Base-by-base conservation (phyloP, 2,113 vertebrate species). In the Eleginops maclovinus region DNA sequence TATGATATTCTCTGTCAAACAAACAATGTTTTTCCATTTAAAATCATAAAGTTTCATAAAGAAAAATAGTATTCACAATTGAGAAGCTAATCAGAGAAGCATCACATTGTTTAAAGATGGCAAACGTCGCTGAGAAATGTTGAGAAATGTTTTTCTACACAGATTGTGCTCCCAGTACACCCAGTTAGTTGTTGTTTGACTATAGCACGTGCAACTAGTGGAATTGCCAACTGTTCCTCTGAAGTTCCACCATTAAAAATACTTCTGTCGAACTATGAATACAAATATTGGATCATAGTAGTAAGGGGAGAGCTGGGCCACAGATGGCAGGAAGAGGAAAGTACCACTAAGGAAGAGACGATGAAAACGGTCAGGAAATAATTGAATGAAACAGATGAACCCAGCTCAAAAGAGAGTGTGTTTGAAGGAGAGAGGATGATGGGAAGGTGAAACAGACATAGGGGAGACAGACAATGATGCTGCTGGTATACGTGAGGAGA, bases 281-380 rank as follows among this genome's bases (percentile, higher is more conserved):
- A 58, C 43, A 84, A 53, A 58, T 11, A 43, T 16, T 43, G 4
- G 4, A 17, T 19, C 40, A 43, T 51, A 46, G 63, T 8, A 61
- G 47, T 21, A 4, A 58, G 21, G 8, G 21, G 24, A 59, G 73
- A 72, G 61, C 15, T 31, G 66, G 9, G 56, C 19, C 76, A 31
- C 59, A 61, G 40, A 63, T 72, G 41, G 53, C 69, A 73, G 77
- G 74, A 72, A 58, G 1, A 73, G 72, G 79, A 88, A 84, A 68
- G 40, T 2, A 53, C 47, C 56, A 75, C 55, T 70, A 46, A 77
- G 59, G 76, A 77, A 78, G 64, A 72, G 46, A 53, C 1, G 73
- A 83, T 84, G 73, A 81, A 86, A 85, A 75, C 43, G 71, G 65
- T 71, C 73, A 74, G 68, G 71, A 85, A 77, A 84, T 81, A 72